Conservation (phyloP, 2,888 invertebrate species). For the Bunonema sp. region DNA sequence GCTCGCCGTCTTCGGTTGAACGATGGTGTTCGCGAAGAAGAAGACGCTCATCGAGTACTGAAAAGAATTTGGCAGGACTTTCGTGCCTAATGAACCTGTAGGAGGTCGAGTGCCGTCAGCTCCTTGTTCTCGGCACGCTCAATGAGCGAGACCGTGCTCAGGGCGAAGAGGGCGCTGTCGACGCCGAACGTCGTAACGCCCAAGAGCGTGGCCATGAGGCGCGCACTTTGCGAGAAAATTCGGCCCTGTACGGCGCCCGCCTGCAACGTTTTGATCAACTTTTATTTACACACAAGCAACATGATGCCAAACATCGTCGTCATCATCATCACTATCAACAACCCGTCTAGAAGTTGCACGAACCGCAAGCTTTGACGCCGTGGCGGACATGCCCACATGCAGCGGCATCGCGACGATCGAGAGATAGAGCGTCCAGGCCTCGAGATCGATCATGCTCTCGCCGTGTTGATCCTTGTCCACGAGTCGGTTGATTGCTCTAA, state of each 20-base stretch:
- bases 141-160: slow-evolving; percentile 2
- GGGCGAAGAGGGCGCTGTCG: slow-evolving; percentile 3
- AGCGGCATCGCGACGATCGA: slow-evolving; percentile 4
- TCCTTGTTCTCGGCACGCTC: slow-evolving; percentile 3
- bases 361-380: too few species aligned
- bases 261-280: too few species aligned
- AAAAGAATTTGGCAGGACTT: too few species aligned
- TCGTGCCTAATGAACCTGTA: too few species aligned
- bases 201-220: slow-evolving; percentile 3
- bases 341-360: too few species aligned
- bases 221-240: slow-evolving; percentile 3
- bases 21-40: slow-evolving; percentile 7
- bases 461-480: slow-evolving; percentile 6
- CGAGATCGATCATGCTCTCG: slow-evolving; percentile 6
- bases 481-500: slow-evolving; percentile 3
- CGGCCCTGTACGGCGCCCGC: too few species aligned
- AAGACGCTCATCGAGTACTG: slow-evolving; percentile 8
- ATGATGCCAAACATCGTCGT: too few species aligned
- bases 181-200: slow-evolving; percentile 4
- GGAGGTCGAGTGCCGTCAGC: slow-evolving; percentile 3
- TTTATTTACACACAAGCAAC: too few species aligned
- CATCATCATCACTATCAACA: too few species aligned
- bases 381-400: slow-evolving; percentile 1
- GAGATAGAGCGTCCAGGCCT: slow-evolving; percentile 1
- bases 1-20: slow-evolving; percentile 7